Base-by-base conservation (phyloP, 1,140 invertebrate genomes). In the Hesperophylax magnus region DNA sequence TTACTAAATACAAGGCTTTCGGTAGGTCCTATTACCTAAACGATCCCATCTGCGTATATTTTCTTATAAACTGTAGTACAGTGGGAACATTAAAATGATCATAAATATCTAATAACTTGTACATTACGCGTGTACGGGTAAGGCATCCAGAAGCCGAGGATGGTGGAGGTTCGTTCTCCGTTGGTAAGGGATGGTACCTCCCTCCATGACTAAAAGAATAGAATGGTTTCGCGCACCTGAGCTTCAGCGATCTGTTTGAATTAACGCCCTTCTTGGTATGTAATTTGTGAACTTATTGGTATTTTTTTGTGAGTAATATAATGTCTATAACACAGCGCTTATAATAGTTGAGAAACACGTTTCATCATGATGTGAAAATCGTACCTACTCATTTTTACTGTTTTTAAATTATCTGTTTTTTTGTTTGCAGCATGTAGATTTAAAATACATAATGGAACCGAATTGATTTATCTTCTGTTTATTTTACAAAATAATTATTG, bases 21-120 rank as follows among this genome's bases (percentile, higher is more conserved):
- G n/a, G n/a, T n/a, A n/a, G n/a, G n/a, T n/a, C n/a, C n/a, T 27
- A 5, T 27, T 27, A 27, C 61, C 60, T 22, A n/a, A 63, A 31
- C 14, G 5, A 39, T 20, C 34, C 34, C 34, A 71, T 71, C 31
- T 71, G 47, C 67, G 67, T 18, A 71, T 71, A 27, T 65, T 65
- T 65, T 47, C 69, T 47, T 54, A 72, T 77, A 60, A 77, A 63
- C 18, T 39, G 56, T 77, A 60, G 67, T 67, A 67, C 34, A 24
- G 39, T 65, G 27, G 24, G 47, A 31, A 60, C 76, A 78, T 78
- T 78, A 78, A 78, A 65, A 78, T 47, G 76, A 61, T 78, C 76
- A 67, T 67, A 78, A 67, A 54, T 61, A 78, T 78, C 76, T 61
- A 60, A 78, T 78, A 78, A 78, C 39, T 78, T 67, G 39, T 15